Percentiles rank a stretch among this genome's conserved stretches.
Evolutionary conservation across 2,113 vertebrate genomes (phyloP).

Genomic region (Hippocampus zosterae): DNA sequence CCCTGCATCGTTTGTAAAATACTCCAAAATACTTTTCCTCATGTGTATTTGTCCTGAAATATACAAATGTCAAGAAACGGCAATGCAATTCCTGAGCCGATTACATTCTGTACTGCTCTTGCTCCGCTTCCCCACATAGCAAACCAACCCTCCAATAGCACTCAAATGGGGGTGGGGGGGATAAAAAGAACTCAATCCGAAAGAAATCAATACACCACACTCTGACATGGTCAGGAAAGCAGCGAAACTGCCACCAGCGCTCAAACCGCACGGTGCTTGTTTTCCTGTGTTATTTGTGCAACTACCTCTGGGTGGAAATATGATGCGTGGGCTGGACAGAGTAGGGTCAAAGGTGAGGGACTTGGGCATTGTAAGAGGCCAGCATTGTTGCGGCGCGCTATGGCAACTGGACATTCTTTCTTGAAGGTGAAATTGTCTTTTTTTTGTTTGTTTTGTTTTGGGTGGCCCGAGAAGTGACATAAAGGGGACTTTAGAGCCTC

Average conservation of each 20-base stretch:
- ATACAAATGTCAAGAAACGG: background rate
- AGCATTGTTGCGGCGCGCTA: conserved; percentile 65
- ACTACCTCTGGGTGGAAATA: conserved; percentile 57
- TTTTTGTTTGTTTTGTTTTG: background rate
- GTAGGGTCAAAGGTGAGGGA: conserved; percentile 57
- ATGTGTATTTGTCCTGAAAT: background rate
- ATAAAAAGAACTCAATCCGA: conserved; percentile 53
- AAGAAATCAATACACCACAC: conserved; percentile 62
- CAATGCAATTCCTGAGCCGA: conserved; percentile 19
- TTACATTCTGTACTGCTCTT: conserved; percentile 13
- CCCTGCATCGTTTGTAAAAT: background rate
- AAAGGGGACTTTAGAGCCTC: conserved; percentile 54
- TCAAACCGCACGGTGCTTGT: conserved; percentile 36
- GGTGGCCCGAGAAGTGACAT: conserved; percentile 44
- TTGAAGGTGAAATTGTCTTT: conserved; percentile 69
- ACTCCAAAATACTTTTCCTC: background rate
- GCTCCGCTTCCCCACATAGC: conserved; percentile 23
- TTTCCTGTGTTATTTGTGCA: conserved; percentile 44
- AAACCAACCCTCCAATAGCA: conserved; percentile 48
- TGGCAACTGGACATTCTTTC: conserved; percentile 70
- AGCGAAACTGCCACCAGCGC: conserved; percentile 20
- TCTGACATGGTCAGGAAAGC: conserved; percentile 47
- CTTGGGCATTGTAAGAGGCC: conserved; percentile 58
- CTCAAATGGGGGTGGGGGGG: conserved; percentile 8
- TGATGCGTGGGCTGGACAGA: conserved; percentile 56